A percentile compares a stretch with the other conserved stretches of the same genome.
phyloP scores from a whole-genome alignment of 2,113 vertebrate genomes.

The Syngnathoides biaculeatus region DNA sequence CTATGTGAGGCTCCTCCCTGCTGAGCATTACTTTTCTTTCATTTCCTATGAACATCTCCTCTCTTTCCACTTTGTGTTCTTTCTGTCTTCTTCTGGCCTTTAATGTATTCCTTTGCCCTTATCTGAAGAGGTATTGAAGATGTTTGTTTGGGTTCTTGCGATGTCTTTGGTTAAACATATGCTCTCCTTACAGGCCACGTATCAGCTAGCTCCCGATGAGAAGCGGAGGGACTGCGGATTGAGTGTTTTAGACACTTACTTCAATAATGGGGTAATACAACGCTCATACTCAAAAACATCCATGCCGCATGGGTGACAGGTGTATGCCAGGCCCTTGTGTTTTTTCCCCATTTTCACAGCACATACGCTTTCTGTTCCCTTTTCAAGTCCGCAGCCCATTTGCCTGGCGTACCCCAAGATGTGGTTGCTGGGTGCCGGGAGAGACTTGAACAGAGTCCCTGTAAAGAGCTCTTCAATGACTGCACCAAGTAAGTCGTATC shows the following conservation, averaged over 20 bases:
- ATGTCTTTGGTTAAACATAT: constrained; percentile 22
- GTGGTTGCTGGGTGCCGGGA: constrained; percentile 75
- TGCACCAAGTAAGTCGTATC: constrained; percentile 77
- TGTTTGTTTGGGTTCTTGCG: constrained; percentile 21
- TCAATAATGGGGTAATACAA: constrained; percentile 79
- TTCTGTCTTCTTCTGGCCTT: constrained; percentile 3
- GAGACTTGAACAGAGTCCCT: constrained; percentile 77
- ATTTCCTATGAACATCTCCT: neutral
- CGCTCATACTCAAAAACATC: neutral
- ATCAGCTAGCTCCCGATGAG: constrained; percentile 84
- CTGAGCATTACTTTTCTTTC: neutral
- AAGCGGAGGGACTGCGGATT: constrained; percentile 78
- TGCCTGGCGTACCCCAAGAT: constrained; percentile 80
- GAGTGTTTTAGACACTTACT: constrained; percentile 80
- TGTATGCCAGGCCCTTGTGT: neutral
- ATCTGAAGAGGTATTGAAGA: constrained; percentile 35
- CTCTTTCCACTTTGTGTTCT: constrained; percentile 1
- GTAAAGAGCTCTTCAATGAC: constrained; percentile 83
- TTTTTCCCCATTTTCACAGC: neutral
- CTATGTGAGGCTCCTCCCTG: neutral
- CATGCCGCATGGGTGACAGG: neutral
- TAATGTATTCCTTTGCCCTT: constrained; percentile 18
- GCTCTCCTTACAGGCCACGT: constrained; percentile 74
- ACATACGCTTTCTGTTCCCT: constrained; percentile 19
- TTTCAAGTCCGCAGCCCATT: constrained; percentile 68